These are phyloP conservation scores for Dolichallabes microphthalmus DNA, from an alignment of 2,113 vertebrate genomes.

Conservation along the genomic window DNA sequence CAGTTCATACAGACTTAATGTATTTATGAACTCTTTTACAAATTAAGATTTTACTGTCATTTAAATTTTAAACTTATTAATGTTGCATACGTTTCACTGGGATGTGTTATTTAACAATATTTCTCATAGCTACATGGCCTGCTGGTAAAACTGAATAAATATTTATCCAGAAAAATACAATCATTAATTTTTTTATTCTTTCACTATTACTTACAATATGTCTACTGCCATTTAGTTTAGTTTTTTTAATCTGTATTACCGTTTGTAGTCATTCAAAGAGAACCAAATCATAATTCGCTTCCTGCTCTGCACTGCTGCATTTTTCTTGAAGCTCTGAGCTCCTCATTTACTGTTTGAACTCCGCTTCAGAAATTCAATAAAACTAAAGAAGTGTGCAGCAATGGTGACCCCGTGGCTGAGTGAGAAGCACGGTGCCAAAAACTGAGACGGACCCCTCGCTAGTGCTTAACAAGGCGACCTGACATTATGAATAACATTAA, in stretches of 20 bases:
- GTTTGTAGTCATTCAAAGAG: neutral
- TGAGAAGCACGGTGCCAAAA: constrained; percentile 16
- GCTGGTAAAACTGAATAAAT: neutral
- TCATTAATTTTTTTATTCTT: neutral
- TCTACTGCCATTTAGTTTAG: neutral
- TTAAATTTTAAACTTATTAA: neutral
- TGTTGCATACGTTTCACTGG: neutral
- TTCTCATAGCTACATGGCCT: neutral
- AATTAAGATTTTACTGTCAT: neutral
- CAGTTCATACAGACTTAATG: neutral
- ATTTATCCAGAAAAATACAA: neutral
- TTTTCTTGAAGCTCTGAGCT: neutral
- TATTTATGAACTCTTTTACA: neutral
- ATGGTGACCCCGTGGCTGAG: constrained; percentile 29
- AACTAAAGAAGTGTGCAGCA: constrained; percentile 3
- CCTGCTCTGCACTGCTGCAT: neutral
- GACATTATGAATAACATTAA: constrained; percentile 38
- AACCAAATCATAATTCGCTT: neutral
- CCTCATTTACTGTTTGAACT: neutral
- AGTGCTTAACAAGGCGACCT: constrained; percentile 14
- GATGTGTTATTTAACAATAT: neutral
- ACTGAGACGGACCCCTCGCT: constrained; percentile 28
- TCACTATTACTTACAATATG: neutral
- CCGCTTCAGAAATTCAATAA: constrained; percentile 32
- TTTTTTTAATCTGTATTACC: neutral